These are phyloP conservation scores for Stenichneumon culpator DNA, from an alignment of 2,888 invertebrate species.

Conservation along the genomic window DNA sequence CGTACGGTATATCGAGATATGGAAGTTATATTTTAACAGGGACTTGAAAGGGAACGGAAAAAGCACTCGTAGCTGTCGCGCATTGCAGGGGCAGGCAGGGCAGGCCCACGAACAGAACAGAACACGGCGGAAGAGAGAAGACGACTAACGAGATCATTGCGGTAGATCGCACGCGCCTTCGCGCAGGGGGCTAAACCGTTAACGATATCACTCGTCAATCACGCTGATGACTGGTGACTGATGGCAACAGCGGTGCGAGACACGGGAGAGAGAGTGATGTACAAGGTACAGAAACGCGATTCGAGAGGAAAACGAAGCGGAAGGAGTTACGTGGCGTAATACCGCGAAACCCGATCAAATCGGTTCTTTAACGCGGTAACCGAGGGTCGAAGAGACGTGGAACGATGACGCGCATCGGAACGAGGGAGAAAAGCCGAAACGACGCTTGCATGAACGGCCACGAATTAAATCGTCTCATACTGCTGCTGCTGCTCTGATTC, in stretches of 20 bases:
- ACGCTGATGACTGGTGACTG: constrained; percentile 81
- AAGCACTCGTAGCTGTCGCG: constrained; percentile 2
- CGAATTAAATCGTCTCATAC: constrained; percentile 77
- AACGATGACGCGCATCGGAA: constrained; percentile 51
- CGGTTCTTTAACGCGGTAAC: constrained; percentile 74
- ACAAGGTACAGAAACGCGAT: constrained; percentile 35
- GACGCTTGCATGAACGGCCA: constrained; percentile 77
- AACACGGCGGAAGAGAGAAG: constrained; percentile 55
- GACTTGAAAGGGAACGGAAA: background rate
- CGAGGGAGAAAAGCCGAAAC: constrained; percentile 60
- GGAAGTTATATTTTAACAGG: background rate
- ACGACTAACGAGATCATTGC: constrained; percentile 80
- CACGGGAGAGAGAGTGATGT: constrained; percentile 63
- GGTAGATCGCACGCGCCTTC: constrained; percentile 78
- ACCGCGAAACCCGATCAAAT: constrained; percentile 76
- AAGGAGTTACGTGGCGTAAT: constrained; percentile 71
- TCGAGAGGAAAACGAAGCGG: constrained; percentile 63
- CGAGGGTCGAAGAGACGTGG: constrained; percentile 48
- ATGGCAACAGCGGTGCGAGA: constrained; percentile 62
- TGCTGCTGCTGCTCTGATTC: constrained; percentile 51
- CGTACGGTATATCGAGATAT: background rate
- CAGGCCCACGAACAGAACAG: constrained; percentile 10
- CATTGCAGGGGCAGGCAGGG: constrained; percentile 1
- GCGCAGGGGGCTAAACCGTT: constrained; percentile 78
- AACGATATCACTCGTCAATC: constrained; percentile 84